phyloP scores from a whole-genome alignment of 2,888 invertebrate species.

The Cecidostiba fungosa region DNA sequence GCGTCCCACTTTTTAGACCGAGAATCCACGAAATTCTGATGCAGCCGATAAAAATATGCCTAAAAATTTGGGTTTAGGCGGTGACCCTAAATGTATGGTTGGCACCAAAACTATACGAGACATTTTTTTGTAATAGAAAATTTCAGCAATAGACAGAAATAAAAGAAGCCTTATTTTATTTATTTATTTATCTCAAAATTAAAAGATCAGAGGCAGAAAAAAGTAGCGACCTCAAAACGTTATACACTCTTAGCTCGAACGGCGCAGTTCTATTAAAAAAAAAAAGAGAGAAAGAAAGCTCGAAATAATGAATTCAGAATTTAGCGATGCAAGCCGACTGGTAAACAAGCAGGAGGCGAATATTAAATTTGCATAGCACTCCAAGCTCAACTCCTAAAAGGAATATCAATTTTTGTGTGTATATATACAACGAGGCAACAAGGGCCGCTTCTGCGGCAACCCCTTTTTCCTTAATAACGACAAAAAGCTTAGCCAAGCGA shows the following conservation, averaged over 20 bases:
- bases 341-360: conserved; percentile 6
- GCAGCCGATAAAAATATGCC: too few species aligned
- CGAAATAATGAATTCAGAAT: conserved; percentile 11
- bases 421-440: background rate
- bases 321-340: background rate
- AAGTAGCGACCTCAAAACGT: background rate
- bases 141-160: too few species aligned
- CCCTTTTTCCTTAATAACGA: conserved; percentile 28
- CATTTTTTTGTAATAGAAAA: too few species aligned
- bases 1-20: too few species aligned
- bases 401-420: conserved; percentile 44
- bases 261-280: background rate
- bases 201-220: background rate
- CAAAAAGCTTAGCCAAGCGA: conserved; percentile 44
- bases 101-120: too few species aligned
- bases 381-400: background rate
- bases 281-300: background rate
- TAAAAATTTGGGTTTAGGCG: too few species aligned
- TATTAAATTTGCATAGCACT: conserved; percentile 48
- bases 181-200: background rate
- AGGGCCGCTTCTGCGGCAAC: background rate
- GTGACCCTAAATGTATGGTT: too few species aligned
- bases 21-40: too few species aligned
- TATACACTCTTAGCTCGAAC: background rate
- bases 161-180: background rate